phyloP scores from a whole-genome alignment of 2,797 vertebrate species.

The Poecilia wingei region DNA sequence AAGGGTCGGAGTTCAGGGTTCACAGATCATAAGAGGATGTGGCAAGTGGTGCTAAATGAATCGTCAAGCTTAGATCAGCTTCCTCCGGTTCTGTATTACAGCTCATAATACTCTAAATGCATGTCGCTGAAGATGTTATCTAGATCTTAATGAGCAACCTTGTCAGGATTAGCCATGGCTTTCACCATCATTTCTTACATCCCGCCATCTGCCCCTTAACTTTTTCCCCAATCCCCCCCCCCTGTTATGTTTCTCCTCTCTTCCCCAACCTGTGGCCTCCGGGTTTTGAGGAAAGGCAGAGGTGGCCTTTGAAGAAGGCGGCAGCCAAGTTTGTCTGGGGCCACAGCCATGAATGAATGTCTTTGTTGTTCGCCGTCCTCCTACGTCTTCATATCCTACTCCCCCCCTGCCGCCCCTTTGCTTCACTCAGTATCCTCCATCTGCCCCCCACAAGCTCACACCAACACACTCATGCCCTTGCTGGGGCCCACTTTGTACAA shows the following conservation, averaged over 20 bases:
- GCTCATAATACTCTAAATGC: neutral
- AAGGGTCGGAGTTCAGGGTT: slow-evolving; percentile 66
- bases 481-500: slow-evolving; percentile 68
- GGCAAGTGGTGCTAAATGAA: slow-evolving; percentile 26
- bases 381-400: slow-evolving; percentile 66
- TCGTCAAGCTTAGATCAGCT: slow-evolving; percentile 36
- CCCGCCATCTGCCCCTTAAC: slow-evolving; percentile 37
- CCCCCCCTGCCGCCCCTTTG: neutral
- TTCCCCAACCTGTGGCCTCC: slow-evolving; percentile 73
- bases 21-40: slow-evolving; percentile 48
- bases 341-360: slow-evolving; percentile 72
- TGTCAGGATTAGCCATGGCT: slow-evolving; percentile 35
- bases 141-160: neutral
- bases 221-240: slow-evolving; percentile 36
- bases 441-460: slow-evolving; percentile 59
- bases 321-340: slow-evolving; percentile 73
- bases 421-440: slow-evolving; percentile 51
- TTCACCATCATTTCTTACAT: slow-evolving; percentile 51
- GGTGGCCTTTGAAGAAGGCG: slow-evolving; percentile 77
- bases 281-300: slow-evolving; percentile 81
- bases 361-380: slow-evolving; percentile 77
- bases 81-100: slow-evolving; percentile 7
- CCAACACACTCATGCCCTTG: slow-evolving; percentile 60
- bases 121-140: neutral
- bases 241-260: slow-evolving; percentile 68